Percentiles rank a stretch among this genome's conserved stretches.
Conservation (phyloP, 2,113 vertebrate species). For the Columbina picui region DNA sequence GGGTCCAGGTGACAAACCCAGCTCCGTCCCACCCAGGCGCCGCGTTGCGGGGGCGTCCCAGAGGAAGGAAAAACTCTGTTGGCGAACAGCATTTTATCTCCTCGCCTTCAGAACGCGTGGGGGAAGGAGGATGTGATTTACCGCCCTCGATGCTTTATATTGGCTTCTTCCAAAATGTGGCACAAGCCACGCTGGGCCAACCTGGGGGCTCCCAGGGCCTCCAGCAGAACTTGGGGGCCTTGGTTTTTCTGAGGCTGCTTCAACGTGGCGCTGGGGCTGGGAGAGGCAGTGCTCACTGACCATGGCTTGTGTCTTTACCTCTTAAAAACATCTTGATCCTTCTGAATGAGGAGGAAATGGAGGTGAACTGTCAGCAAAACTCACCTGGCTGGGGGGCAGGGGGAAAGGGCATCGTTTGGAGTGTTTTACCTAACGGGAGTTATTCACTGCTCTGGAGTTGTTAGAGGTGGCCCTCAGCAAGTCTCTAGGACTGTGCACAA, state of each 20-base stretch:
- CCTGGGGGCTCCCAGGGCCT: neutral
- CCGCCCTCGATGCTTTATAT: neutral
- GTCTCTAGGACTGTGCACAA: neutral
- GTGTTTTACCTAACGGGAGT: neutral
- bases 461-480: neutral
- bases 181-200: neutral
- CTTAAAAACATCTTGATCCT: neutral
- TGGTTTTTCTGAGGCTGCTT: neutral
- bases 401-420: neutral
- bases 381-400: neutral
- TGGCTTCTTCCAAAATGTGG: neutral
- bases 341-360: neutral
- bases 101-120: neutral
- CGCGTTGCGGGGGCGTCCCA: neutral
- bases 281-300: neutral
- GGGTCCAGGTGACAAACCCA: neutral
- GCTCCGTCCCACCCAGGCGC: neutral
- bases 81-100: neutral
- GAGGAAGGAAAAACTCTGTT: neutral
- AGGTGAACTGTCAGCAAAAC: neutral
- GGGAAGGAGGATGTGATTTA: slow-evolving; percentile 26
- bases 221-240: neutral
- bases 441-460: neutral
- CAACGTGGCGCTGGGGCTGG: neutral
- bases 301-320: neutral